Percentiles rank a stretch among this genome's conserved stretches.
Conservation (phyloP, 2,113 vertebrate species). For the Rhegmatorhina hoffmannsi region DNA sequence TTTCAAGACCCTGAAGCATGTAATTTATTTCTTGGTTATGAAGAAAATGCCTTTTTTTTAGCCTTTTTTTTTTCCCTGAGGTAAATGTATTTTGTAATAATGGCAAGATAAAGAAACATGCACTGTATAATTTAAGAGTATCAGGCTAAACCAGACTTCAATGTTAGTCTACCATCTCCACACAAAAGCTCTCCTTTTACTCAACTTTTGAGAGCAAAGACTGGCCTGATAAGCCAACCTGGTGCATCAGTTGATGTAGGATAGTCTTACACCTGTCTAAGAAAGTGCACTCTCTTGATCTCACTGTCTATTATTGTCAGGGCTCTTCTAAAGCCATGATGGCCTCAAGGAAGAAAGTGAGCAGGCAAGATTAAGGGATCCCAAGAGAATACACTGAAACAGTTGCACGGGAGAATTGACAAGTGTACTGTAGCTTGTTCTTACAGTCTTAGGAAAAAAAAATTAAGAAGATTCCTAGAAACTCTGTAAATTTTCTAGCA, state of each 20-base stretch:
- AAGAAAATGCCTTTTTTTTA: background rate
- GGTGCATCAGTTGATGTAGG: background rate
- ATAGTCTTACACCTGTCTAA: background rate
- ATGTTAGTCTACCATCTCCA: background rate
- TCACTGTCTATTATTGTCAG: background rate
- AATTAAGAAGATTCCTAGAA: background rate
- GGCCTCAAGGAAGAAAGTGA: background rate
- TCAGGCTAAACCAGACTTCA: background rate
- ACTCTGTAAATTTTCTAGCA: background rate
- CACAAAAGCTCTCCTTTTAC: background rate
- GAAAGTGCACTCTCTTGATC: background rate
- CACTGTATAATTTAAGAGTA: background rate
- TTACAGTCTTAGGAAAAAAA: background rate
- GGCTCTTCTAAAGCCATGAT: background rate
- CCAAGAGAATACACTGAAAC: background rate
- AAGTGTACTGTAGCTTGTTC: background rate
- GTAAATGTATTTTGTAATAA: background rate
- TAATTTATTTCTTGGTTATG: background rate
- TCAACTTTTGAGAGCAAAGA: background rate
- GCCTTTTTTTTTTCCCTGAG: background rate
- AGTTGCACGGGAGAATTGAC: background rate
- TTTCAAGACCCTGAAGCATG: background rate
- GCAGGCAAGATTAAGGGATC: background rate
- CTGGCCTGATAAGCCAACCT: background rate
- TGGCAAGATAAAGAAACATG: background rate